A percentile compares a stretch with the other conserved stretches of the same genome.
These are phyloP conservation scores for Pachyrhynchus sulphureomaculatus DNA, from an alignment of 1,140 invertebrate species.

Conservation along the genomic window DNA sequence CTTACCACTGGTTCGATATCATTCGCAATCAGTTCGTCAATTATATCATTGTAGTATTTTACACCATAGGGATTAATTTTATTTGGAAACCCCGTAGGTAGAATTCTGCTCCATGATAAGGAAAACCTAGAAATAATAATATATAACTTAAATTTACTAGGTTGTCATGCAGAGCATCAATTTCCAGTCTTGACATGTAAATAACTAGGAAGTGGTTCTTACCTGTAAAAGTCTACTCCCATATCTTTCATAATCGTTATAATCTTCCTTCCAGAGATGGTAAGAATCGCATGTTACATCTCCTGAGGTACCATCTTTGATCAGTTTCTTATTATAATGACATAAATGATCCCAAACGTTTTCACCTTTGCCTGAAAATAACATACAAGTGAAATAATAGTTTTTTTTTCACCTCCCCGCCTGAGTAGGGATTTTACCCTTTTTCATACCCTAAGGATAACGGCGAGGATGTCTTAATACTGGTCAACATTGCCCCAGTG, in stretches of 20 bases:
- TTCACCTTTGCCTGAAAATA: constrained; percentile 51
- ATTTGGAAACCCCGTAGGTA: constrained; percentile 45
- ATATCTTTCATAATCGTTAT: constrained; percentile 54
- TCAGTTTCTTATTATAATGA: constrained; percentile 55
- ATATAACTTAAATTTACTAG: too few species aligned
- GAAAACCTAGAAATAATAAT: too few species aligned
- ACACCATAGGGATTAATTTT: constrained; percentile 61
- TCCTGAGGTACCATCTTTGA: constrained; percentile 56
- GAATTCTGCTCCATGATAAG: constrained; percentile 59
- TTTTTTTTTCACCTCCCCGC: too few species aligned
- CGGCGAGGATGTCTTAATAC: too few species aligned
- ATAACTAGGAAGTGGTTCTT: too few species aligned
- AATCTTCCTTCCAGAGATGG: constrained; percentile 59
- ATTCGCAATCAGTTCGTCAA: constrained; percentile 59
- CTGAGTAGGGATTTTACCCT: too few species aligned
- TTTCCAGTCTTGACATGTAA: too few species aligned
- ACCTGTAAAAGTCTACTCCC: constrained; percentile 55
- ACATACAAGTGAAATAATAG: too few species aligned
- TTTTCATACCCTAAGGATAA: too few species aligned
- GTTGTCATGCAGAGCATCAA: too few species aligned
- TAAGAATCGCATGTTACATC: constrained; percentile 62
- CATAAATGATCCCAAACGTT: constrained; percentile 62
- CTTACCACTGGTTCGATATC: constrained; percentile 64
- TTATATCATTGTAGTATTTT: constrained; percentile 64
- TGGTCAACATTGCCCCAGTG: too few species aligned